Evolutionary conservation across 2,797 vertebrate species (phyloP).

Genomic region (Capromys pilorides): DNA sequence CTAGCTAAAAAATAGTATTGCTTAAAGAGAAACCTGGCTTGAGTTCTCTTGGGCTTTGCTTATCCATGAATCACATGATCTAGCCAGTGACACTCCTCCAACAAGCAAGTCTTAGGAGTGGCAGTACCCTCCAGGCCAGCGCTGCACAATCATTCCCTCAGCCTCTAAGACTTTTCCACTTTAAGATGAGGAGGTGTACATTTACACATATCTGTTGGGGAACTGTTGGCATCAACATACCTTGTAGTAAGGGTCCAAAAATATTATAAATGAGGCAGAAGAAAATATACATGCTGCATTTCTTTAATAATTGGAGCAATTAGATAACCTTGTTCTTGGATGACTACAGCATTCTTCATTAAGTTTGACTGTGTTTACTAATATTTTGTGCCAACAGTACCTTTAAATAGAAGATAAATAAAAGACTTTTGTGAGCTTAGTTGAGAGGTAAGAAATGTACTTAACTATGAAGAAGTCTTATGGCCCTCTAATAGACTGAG

Average conservation of each 20-base stretch:
- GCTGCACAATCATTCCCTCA: constrained; percentile 47
- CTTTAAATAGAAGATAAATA: constrained; percentile 78
- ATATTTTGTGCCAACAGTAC: constrained; percentile 77
- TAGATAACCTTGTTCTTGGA: constrained; percentile 78
- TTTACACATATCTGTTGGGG: constrained; percentile 40
- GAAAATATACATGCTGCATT: constrained; percentile 70
- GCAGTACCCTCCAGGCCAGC: constrained; percentile 1
- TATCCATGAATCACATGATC: constrained; percentile 32
- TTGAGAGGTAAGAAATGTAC: constrained; percentile 37
- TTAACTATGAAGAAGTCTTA: background rate
- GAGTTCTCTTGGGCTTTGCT: constrained; percentile 39
- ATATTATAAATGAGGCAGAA: constrained; percentile 69
- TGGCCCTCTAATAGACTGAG: background rate
- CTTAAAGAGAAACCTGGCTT: background rate
- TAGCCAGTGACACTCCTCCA: constrained; percentile 12
- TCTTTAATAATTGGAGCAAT: constrained; percentile 76
- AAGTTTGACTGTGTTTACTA: constrained; percentile 76
- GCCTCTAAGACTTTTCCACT: constrained; percentile 53
- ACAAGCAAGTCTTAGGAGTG: background rate
- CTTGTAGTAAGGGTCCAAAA: constrained; percentile 72
- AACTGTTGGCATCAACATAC: constrained; percentile 57
- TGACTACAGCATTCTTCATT: constrained; percentile 74
- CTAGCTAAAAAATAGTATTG: constrained; percentile 54
- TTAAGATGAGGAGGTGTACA: background rate
- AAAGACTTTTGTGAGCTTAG: constrained; percentile 64